These are phyloP conservation scores for Panorpa germanica DNA, from an alignment of 2,888 invertebrate genomes.

Conservation along the genomic window DNA sequence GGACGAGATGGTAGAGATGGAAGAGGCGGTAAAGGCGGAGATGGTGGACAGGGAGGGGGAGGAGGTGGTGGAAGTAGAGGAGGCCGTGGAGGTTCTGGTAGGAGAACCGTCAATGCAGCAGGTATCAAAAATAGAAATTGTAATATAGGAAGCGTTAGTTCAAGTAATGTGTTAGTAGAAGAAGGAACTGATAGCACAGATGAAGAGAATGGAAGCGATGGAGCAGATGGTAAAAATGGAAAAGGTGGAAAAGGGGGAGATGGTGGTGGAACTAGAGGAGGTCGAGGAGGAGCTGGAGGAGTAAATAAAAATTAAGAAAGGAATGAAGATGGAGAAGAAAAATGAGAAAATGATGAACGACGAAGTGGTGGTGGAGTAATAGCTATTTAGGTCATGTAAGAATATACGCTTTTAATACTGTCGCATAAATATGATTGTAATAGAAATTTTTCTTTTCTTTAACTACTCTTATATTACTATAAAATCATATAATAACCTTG, in stretches of 20 bases:
- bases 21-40: constrained; percentile 9
- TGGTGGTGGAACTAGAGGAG: too few species aligned
- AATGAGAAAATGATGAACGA: constrained; percentile 10
- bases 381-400: too few species aligned
- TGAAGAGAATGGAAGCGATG: too few species aligned
- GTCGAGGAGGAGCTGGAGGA: constrained; percentile 8
- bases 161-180: too few species aligned
- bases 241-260: background rate
- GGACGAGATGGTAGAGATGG: constrained; percentile 5
- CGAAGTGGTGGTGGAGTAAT: constrained; percentile 6
- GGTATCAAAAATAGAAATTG: constrained; percentile 2
- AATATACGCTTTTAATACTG: too few species aligned
- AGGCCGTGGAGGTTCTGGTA: constrained; percentile 8
- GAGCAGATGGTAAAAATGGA: constrained; percentile 6
- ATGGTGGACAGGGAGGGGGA: constrained; percentile 9
- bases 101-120: constrained; percentile 2
- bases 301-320: constrained; percentile 12
- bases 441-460: too few species aligned
- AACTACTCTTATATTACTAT: too few species aligned
- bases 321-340: constrained; percentile 11
- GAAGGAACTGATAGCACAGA: too few species aligned
- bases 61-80: constrained; percentile 9
- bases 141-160: too few species aligned
- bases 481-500: too few species aligned
- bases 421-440: too few species aligned